Evolutionary conservation across 2,797 vertebrate genomes (phyloP), one percentile per base, ranked within the genome.

Genomic region (Mycteria americana): DNA sequence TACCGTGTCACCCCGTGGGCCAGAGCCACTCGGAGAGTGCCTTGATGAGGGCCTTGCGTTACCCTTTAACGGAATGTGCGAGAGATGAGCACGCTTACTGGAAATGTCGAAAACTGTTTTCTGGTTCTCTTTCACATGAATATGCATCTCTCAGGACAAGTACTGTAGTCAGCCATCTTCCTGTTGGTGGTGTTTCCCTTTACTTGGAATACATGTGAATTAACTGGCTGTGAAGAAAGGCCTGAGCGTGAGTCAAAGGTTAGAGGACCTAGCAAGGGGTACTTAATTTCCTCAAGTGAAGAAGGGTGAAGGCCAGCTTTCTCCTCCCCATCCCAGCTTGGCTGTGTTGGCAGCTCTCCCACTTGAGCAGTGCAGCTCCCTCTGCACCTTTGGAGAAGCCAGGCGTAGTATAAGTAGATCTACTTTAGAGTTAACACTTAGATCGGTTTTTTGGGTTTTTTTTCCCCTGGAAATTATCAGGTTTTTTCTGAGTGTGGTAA

Each of bases 1-100:
- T 72, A 0, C n/a, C 8, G 0, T 22, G 33, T 27, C 57, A 69
- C 39, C 18, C 37, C 3, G 2, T 39, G 41, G 57, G 50, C 21
- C 51, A 59, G 31, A 89, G 54, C 31, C 27, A 10, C 76, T 48
- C 1, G 9, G 30, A 76, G 31, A 6, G 2, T 68, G 33, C 54
- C 67, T 72, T 21, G 24, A 28, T 21, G 45, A 84, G 24, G 10
- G 18, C 30, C 56, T 81, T 18, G 24, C 5, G 0, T 60, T 68
- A 13, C 16, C 22, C 33, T 68, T 48, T 31, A 45, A 15, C 4
- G 11, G 8, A 21, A 1, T 0, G 1, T 69, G 46, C 43, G 37
- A 39, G 11, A 0, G 1, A 82, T 67, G 25, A 35, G 35, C 43
- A 19, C 0, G 0, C 37, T 57, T 23, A 23, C 33, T 85, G 68